Evolutionary conservation across 2,113 vertebrate species (phyloP).

Genomic region (Stercorarius parasiticus): DNA sequence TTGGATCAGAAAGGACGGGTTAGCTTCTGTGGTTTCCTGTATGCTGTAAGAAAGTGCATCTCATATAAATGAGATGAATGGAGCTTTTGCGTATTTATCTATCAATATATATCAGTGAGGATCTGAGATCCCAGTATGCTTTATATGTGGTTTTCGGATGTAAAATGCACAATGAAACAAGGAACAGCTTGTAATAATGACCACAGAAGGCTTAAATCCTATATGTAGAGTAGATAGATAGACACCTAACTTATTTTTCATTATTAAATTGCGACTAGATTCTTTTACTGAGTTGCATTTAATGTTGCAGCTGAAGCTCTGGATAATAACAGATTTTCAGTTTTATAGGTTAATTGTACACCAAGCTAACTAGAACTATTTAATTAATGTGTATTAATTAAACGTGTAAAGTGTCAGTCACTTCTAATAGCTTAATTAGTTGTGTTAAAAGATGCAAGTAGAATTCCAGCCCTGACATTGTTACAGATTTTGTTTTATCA

Average conservation of each 20-base stretch:
- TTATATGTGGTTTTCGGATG: neutral
- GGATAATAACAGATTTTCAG: neutral
- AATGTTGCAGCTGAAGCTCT: neutral
- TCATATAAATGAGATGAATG: neutral
- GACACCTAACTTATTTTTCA: neutral
- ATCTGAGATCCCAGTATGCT: neutral
- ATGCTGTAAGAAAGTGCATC: neutral
- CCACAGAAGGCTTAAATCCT: neutral
- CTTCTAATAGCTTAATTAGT: neutral
- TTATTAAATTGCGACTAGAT: neutral
- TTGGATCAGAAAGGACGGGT: neutral
- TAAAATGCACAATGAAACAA: neutral
- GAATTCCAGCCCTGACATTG: neutral
- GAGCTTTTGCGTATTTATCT: neutral
- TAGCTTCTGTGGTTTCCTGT: neutral
- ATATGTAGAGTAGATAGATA: neutral
- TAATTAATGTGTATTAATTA: neutral
- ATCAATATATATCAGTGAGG: rapidly evolving
- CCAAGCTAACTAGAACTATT: neutral
- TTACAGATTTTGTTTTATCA: neutral
- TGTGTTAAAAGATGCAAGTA: neutral
- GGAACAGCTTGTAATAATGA: neutral
- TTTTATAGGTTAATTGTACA: neutral
- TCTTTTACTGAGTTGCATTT: neutral
- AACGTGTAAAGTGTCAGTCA: neutral